Evolutionary conservation across 2,888 invertebrate species (phyloP).

Genomic region (Machimus rusticus): DNA sequence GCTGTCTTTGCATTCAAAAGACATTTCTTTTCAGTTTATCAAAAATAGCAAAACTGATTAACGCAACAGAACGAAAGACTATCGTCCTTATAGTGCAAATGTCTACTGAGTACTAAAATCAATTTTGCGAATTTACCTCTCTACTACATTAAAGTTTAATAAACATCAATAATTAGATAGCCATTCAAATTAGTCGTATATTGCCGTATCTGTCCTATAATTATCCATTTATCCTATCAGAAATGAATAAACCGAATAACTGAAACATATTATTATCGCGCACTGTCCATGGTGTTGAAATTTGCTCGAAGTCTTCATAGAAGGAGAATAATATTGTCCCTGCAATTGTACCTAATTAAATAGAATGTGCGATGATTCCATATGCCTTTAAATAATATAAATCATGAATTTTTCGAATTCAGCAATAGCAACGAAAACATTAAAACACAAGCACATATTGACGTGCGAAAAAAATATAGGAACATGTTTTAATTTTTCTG

Average conservation of each 20-base stretch:
- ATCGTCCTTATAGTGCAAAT: background rate
- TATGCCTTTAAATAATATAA: too few relatives aligned
- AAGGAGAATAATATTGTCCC: too few relatives aligned
- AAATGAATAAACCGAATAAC: background rate
- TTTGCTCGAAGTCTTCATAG: background rate
- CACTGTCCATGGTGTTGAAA: background rate
- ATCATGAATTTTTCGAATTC: too few relatives aligned
- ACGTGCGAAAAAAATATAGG: too few relatives aligned
- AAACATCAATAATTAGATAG: background rate
- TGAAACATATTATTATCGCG: background rate
- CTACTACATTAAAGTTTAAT: background rate
- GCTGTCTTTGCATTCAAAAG: background rate
- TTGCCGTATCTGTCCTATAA: background rate
- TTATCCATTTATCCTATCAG: background rate
- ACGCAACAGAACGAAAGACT: background rate
- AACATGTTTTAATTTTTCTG: too few relatives aligned
- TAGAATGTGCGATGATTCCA: too few relatives aligned
- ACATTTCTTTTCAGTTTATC: background rate
- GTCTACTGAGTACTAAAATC: background rate
- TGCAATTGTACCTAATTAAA: too few relatives aligned
- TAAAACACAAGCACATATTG: too few relatives aligned
- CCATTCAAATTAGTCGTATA: background rate
- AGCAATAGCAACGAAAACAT: too few relatives aligned
- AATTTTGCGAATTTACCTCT: background rate
- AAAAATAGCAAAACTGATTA: background rate